Conservation (phyloP, 2,888 invertebrate species). For the Cyaniris semiargus region DNA sequence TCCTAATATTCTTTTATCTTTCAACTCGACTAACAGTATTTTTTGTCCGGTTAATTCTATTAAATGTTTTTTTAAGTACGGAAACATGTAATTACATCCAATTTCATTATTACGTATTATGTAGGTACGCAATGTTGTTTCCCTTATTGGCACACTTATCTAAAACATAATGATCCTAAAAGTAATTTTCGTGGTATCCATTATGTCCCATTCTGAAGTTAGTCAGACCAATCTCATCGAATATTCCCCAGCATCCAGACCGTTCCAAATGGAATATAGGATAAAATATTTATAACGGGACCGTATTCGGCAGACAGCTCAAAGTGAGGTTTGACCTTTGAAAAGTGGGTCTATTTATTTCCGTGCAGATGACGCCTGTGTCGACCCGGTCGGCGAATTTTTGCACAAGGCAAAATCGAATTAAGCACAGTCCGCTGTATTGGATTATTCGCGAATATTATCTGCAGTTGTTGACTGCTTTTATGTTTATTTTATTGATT, state of each 20-base stretch:
- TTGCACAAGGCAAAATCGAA: slow-evolving; percentile 36
- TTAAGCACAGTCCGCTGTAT: slow-evolving; percentile 33
- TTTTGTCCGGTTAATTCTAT: neutral
- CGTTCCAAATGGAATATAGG: slow-evolving; percentile 41
- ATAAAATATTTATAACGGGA: slow-evolving; percentile 44
- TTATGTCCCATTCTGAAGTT: slow-evolving; percentile 36
- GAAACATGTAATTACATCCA: neutral
- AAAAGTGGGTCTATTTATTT: slow-evolving; percentile 40
- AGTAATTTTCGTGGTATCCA: slow-evolving; percentile 29
- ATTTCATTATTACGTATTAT: neutral
- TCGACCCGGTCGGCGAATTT: slow-evolving; percentile 33
- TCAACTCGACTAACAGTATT: neutral
- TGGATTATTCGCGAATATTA: slow-evolving; percentile 32
- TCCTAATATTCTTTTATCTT: neutral
- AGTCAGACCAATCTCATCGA: slow-evolving; percentile 39
- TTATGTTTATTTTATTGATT: neutral
- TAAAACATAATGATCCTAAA: neutral
- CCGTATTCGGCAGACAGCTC: slow-evolving; percentile 39
- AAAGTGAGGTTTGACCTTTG: slow-evolving; percentile 40
- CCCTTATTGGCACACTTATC: neutral
- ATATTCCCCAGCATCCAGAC: slow-evolving; percentile 39
- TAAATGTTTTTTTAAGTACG: neutral
- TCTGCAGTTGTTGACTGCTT: slow-evolving; percentile 7
- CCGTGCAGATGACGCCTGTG: slow-evolving; percentile 38
- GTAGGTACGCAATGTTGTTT: neutral